Base-by-base conservation (phyloP, 2,113 vertebrate species). In the Emydocephalus ijimae region DNA sequence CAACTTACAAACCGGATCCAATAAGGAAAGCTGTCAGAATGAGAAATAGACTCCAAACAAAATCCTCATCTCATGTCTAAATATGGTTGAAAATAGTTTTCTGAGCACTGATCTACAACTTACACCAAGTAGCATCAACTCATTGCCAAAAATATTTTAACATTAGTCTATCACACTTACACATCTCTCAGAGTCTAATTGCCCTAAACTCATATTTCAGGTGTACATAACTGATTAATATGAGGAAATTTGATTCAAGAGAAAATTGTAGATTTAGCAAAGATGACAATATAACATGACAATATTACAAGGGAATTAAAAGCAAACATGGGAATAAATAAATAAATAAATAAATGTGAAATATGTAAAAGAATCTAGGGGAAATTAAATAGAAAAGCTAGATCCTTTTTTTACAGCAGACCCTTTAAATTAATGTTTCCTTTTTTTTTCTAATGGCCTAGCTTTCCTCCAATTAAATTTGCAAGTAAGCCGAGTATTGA, bases 41-140 rank as follows among this genome's bases (percentile, higher is more conserved):
- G 92, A 95, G 95, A 94, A 96, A 95, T 85, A 91, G 93, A 91
- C 91, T 91, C 54, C 93, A 94, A 64, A 93, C 90, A 93, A 95
- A 95, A 56, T 29, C 12, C 29, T 88, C n/a, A 23, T 39, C 93
- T 95, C 92, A 92, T 96, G 95, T 92, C 88, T 93, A 97, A 97
- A 95, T 96, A 92, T 54, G 12, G 61, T 92, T 88, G 85, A 52
- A 92, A 92, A 64, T 61, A 92, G 48, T 92, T 88, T 92, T 39
- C 34, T 54, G 55, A 59, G 34, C 29, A 56, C 57, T 55, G 45
- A 45, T 43, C 45, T 48, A n/a, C 24, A 52, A 50, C 23, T 43
- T 89, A 88, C 5, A n/a, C 56, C n/a, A 26, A 90, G 45, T 4
- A 20, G 39, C 4, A 59, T 57, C 45, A 56, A 56, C 26, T 86